Percentiles rank a stretch among this genome's conserved stretches.
These are phyloP conservation scores for Melitaea athalia DNA, from an alignment of 2,888 invertebrate species.

Conservation along the genomic window DNA sequence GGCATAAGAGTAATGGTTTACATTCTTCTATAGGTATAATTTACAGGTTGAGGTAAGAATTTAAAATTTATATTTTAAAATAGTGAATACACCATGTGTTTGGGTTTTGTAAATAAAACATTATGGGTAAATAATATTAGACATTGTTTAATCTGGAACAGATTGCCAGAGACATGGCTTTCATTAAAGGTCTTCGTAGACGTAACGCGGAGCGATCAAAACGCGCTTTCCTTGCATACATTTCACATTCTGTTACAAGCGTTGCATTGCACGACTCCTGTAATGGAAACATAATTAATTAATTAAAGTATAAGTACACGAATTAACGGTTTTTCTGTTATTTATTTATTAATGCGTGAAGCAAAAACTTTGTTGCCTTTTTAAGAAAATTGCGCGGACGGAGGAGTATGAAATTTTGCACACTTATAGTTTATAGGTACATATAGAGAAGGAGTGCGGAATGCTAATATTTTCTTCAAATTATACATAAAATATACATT, in stretches of 20 bases:
- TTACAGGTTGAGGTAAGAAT: background rate
- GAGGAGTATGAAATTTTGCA: too few relatives aligned
- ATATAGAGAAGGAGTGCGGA: too few relatives aligned
- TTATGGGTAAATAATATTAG: constrained; percentile 35
- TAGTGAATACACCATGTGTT: background rate
- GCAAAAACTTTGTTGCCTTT: too few relatives aligned
- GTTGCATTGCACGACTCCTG: constrained; percentile 78
- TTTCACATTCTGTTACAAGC: constrained; percentile 67
- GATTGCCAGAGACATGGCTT: constrained; percentile 54
- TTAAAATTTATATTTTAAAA: background rate
- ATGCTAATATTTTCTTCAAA: too few relatives aligned
- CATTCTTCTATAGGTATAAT: background rate
- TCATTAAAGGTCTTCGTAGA: constrained; percentile 55
- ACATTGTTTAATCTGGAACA: constrained; percentile 63
- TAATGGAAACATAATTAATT: constrained; percentile 21
- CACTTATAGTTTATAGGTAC: too few relatives aligned
- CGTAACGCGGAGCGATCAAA: constrained; percentile 66
- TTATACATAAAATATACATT: too few relatives aligned
- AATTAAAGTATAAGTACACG: background rate
- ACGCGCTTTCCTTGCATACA: constrained; percentile 61
- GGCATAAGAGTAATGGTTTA: background rate
- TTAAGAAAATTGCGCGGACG: too few relatives aligned
- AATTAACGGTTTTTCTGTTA: background rate
- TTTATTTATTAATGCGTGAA: too few relatives aligned
- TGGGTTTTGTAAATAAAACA: constrained; percentile 17